Conservation (phyloP, 1,140 invertebrate species). For the Bombus soroeensis region DNA sequence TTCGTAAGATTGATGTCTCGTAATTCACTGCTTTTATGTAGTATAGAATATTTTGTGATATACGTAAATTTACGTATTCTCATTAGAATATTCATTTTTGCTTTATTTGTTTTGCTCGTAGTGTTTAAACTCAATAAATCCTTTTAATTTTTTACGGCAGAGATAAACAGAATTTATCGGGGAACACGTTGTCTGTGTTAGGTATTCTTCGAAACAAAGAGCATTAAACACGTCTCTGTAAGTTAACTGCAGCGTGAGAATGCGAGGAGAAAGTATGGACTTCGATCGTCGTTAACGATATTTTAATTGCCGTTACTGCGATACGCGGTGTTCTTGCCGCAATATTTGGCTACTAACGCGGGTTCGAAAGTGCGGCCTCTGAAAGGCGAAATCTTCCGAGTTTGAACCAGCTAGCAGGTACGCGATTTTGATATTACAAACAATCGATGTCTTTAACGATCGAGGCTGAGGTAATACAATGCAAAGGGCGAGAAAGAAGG, state of each 20-base stretch:
- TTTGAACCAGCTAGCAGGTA: background rate
- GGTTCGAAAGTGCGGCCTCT: background rate
- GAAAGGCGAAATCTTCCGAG: background rate
- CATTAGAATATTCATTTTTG: no score
- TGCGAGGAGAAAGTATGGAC: constrained; percentile 49
- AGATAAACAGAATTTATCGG: background rate
- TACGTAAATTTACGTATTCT: background rate
- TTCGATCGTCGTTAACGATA: constrained; percentile 52
- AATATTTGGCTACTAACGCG: constrained; percentile 12
- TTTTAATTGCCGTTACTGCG: constrained; percentile 48
- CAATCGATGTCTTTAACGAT: background rate
- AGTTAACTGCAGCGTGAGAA: constrained; percentile 10
- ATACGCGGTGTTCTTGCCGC: constrained; percentile 25
- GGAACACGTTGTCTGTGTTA: background rate
- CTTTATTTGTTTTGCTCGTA: background rate
- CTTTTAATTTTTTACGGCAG: background rate
- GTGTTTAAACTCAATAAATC: background rate
- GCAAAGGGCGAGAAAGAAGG: background rate
- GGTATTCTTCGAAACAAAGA: background rate
- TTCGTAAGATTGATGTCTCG: background rate
- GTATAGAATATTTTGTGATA: background rate
- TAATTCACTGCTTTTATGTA: background rate
- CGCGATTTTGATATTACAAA: background rate
- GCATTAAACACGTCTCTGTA: background rate
- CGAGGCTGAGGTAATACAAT: background rate